Percentiles rank a stretch among this genome's conserved stretches.
Conservation (phyloP, 1,140 invertebrate species). For the Calosoma granatense region DNA sequence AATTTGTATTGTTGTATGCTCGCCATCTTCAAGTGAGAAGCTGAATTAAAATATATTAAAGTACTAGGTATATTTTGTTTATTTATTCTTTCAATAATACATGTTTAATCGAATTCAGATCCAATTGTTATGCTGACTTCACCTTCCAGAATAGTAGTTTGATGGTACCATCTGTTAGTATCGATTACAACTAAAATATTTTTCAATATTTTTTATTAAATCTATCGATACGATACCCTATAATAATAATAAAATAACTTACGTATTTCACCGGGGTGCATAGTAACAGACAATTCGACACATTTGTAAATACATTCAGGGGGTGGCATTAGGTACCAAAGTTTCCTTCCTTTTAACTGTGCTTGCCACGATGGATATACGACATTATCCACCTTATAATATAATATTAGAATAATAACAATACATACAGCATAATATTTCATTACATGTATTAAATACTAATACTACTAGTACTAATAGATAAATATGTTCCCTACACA, state of each 20-base stretch:
- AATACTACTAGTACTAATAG: not conserved
- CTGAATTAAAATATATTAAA: too few species aligned
- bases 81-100: too few species aligned
- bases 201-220: conserved; percentile 11
- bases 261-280: conserved; percentile 86
- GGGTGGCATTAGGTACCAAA: conserved; percentile 78
- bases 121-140: conserved; percentile 92
- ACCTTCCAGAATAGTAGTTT: conserved; percentile 73
- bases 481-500: too few species aligned
- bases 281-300: conserved; percentile 52
- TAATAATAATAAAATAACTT: conserved; percentile 41
- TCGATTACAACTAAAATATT: conserved; percentile 76
- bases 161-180: conserved; percentile 92
- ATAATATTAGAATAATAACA: not conserved
- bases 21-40: too few species aligned
- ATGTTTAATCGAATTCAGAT: conserved; percentile 78
- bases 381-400: conserved; percentile 76
- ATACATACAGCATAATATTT: conserved; percentile 5
- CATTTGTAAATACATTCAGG: conserved; percentile 80
- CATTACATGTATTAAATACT: not conserved
- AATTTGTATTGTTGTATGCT: too few species aligned
- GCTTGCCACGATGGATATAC: conserved; percentile 90
- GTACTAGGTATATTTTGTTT: too few species aligned
- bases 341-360: conserved; percentile 74
- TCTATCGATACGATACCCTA: not conserved